phyloP scores from a whole-genome alignment of 2,113 vertebrate genomes.

The Brachypodius melanocephalos region DNA sequence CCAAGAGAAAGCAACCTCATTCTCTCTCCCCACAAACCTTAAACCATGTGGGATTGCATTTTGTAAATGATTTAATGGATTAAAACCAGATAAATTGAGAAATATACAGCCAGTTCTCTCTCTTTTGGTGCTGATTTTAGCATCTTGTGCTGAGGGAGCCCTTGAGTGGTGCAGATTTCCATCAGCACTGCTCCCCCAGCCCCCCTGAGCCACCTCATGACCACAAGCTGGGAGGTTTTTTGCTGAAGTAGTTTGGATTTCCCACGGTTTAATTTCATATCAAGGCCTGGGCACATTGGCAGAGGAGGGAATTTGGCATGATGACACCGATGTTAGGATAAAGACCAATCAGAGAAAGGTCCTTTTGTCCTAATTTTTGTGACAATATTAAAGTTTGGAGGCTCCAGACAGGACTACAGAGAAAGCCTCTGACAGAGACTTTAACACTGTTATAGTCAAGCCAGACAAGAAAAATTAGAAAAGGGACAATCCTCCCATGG shows the following conservation, averaged over 20 bases:
- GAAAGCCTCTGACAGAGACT: neutral
- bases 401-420: neutral
- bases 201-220: neutral
- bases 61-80: neutral
- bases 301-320: neutral
- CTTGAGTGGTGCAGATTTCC: neutral
- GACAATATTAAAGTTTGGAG: neutral
- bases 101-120: rapidly evolving
- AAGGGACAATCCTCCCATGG: neutral
- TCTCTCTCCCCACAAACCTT: neutral
- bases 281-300: neutral
- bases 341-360: neutral
- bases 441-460: neutral
- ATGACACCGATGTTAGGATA: neutral
- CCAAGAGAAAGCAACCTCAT: neutral
- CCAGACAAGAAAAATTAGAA: neutral
- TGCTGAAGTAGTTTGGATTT: neutral
- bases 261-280: neutral
- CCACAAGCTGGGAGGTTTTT: neutral
- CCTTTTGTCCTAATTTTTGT: no score
- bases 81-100: neutral
- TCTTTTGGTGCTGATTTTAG: neutral
- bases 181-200: neutral
- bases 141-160: neutral
- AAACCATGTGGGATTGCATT: neutral